Conservation (phyloP, 1,140 invertebrate genomes). For the Meloidogyne floridensis region DNA sequence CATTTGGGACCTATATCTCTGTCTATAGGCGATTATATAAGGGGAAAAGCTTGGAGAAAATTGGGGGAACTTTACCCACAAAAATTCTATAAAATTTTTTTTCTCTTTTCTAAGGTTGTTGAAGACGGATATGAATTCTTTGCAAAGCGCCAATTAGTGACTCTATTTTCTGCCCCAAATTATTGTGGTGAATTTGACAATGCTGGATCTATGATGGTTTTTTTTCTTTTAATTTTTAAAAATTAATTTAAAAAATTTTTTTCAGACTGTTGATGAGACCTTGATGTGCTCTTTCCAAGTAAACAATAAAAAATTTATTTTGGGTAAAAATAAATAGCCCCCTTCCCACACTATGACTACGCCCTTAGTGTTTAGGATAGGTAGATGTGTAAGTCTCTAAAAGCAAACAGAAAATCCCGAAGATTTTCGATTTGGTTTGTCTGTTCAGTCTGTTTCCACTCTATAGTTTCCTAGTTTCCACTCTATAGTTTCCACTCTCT, state of each 20-base stretch:
- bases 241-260: not conserved
- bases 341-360: too few species aligned
- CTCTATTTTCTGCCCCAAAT: conserved; percentile 91
- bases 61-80: too few species aligned
- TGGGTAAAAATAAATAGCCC: not conserved
- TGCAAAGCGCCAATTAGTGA: conserved; percentile 93
- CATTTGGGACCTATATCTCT: too few species aligned
- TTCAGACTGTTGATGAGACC: conserved; percentile 99
- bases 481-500: too few species aligned
- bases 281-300: conserved; percentile 91
- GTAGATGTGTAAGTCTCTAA: too few species aligned
- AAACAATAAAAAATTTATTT: conserved; percentile 30
- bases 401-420: too few species aligned
- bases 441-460: too few species aligned
- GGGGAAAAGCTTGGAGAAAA: too few species aligned
- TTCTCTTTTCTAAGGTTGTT: conserved; percentile 74
- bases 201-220: conserved; percentile 74
- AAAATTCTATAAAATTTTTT: not conserved
- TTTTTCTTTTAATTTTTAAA: not conserved
- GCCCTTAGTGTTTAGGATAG: too few species aligned
- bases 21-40: too few species aligned
- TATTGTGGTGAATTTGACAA: conserved; percentile 99
- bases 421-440: too few species aligned
- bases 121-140: conserved; percentile 99
- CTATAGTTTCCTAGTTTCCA: too few species aligned